Evolutionary conservation across 37 sponge, comb jelly and placozoan genomes (phyloP).

Genomic region (Cladorhizidae sp.): DNA sequence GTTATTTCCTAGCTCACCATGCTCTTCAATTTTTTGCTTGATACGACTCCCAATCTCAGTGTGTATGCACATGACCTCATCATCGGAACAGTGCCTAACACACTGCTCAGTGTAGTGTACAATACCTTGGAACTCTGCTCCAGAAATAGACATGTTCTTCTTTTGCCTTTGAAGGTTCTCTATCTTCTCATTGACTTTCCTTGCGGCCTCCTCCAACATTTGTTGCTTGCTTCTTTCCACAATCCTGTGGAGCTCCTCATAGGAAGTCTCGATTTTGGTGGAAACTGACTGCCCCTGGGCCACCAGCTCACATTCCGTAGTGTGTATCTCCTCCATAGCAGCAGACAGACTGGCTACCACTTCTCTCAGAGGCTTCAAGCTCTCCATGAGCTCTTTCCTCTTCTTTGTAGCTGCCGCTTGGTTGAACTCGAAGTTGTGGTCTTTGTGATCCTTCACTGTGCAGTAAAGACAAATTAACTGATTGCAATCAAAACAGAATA

Average conservation of each 20-base stretch:
- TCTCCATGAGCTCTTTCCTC: conserved; percentile 5
- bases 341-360: too few species aligned
- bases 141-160: background rate
- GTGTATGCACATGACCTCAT: too few species aligned
- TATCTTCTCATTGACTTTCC: background rate
- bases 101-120: background rate
- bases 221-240: background rate
- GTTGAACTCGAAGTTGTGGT: conserved; percentile 21
- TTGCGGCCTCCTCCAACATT: conserved; percentile 1
- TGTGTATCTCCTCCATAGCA: too few species aligned
- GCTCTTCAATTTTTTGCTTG: background rate
- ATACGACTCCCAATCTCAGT: too few species aligned
- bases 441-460: background rate
- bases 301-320: too few species aligned
- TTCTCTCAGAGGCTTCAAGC: conserved; percentile 1
- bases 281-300: conserved; percentile 10
- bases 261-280: background rate
- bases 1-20: background rate
- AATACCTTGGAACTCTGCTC: background rate
- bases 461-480: conserved; percentile 20
- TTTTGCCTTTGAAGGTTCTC: background rate
- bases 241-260: background rate
- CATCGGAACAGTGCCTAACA: background rate
- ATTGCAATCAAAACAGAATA: conserved; percentile 40
- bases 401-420: conserved; percentile 8